A percentile compares a stretch with the other conserved stretches of the same genome.
These are phyloP conservation scores for Scalopus aquaticus DNA, from an alignment of 2,113 vertebrate species.

Conservation along the genomic window DNA sequence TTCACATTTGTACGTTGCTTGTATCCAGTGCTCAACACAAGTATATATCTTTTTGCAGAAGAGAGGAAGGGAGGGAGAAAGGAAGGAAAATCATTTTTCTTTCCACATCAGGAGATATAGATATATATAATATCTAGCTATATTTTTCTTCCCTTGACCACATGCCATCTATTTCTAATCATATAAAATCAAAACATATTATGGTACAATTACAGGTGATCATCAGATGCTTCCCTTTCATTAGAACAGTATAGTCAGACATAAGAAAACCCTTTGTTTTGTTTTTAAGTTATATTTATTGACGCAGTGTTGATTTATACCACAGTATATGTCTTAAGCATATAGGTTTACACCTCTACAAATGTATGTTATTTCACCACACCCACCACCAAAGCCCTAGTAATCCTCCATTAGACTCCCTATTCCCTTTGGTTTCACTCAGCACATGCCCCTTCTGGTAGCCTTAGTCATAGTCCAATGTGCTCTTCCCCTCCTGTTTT, in stretches of 20 bases:
- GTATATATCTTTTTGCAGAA: background rate
- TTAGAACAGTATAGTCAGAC: background rate
- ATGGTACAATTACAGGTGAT: background rate
- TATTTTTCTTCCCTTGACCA: background rate
- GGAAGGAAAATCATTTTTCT: background rate
- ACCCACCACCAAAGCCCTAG: too few species aligned
- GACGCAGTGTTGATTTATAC: too few species aligned
- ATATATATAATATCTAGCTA: background rate
- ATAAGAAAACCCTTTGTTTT: background rate
- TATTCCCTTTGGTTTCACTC: too few species aligned
- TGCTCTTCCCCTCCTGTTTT: too few species aligned
- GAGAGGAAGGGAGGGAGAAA: background rate
- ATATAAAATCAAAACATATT: background rate
- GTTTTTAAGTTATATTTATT: too few species aligned
- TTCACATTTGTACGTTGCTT: background rate
- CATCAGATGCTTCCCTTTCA: background rate
- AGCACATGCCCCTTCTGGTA: too few species aligned
- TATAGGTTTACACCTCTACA: too few species aligned
- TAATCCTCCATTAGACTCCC: too few species aligned
- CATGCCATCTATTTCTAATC: background rate
- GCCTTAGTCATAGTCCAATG: too few species aligned
- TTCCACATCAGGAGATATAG: background rate
- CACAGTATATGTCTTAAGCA: too few species aligned
- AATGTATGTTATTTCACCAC: too few species aligned
- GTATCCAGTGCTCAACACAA: background rate